Evolutionary conservation across 1,140 invertebrate genomes (phyloP), one percentile per base, ranked within the genome.

Genomic region (Mesaphorura yosii): DNA sequence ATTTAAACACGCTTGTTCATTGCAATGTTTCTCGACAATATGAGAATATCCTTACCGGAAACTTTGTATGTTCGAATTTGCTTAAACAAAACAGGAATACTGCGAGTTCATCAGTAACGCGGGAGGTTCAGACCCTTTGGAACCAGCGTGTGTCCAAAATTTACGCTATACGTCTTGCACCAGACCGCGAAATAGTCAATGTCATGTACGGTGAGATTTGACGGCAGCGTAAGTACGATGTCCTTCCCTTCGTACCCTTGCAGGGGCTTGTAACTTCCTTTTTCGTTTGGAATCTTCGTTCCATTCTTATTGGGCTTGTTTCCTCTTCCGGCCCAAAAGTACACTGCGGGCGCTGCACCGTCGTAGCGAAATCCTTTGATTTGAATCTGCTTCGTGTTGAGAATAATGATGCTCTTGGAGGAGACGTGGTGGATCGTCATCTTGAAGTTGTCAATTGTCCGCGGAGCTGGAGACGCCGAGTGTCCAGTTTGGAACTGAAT

Each of bases 351-450:
- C 17, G 80, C 84, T 5, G 77, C 83, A 27, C 88, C 88, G 64
- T 90, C 87, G 65, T 90, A 91, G 5, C 74, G 78, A 66, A 92
- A 91, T 28, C 79, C 81, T 65, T 84, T 82, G 51, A 92, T 81
- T 20, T 64, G 19, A 44, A 68, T 62, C 17, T 64, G 66, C 41
- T 67, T 65, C 1, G 66, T 62, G 52, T 68, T 66, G 5, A 67
- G 48, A 14, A 68, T 58, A 6, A 60, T 63, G 3, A 68, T 58
- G 1, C 61, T 57, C 5, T 60, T 65, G 7, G 66, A 69, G 34
- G 64, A 63, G 1, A 70, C 63, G 14, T 64, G 65, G 51, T 72
- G 70, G 10, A 68, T 64, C 0, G 3, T 2, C 1, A 20, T 34
- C n/a, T 22, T 40, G 26, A 53, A 45, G n/a, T 22, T 34, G 2